A percentile compares a stretch with the other conserved stretches of the same genome.
Evolutionary conservation across 92 coral and sea anemone genomes (phyloP).

Genomic region (Palythoa grandiflora): DNA sequence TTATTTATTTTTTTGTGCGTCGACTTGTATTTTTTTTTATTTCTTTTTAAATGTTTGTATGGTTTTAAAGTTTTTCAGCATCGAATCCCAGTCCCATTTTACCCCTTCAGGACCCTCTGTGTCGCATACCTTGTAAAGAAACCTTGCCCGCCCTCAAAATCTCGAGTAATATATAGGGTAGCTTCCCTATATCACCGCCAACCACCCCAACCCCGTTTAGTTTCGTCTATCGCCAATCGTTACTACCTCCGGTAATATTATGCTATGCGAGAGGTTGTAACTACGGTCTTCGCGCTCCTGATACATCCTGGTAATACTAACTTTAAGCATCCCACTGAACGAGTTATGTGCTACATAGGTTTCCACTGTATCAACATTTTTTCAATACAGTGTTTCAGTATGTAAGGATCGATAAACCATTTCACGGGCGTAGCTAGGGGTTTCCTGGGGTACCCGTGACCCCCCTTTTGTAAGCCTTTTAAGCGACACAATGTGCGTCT

Average conservation of each 20-base stretch:
- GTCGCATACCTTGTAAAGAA: neutral
- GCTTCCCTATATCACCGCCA: neutral
- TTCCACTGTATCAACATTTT: no score
- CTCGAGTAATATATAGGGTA: neutral
- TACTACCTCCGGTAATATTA: neutral
- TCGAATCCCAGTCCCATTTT: slow-evolving; percentile 25
- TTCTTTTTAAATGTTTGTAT: neutral
- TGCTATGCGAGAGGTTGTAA: neutral
- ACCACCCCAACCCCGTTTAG: no score
- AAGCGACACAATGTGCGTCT: no score
- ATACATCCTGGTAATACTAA: neutral
- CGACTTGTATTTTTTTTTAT: neutral
- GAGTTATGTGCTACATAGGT: no score
- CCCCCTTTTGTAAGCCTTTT: no score
- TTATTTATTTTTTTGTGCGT: neutral
- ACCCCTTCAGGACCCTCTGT: neutral
- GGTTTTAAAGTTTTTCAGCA: slow-evolving; percentile 10
- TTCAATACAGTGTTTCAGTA: no score
- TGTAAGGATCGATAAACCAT: no score
- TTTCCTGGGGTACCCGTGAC: no score
- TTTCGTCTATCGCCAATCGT: neutral
- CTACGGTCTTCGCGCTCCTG: neutral
- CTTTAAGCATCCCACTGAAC: neutral
- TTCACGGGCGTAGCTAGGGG: no score
- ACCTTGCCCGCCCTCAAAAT: neutral